Evolutionary conservation across 1,140 invertebrate genomes (phyloP).

Genomic region (Pseudomyrmex concolor): DNA sequence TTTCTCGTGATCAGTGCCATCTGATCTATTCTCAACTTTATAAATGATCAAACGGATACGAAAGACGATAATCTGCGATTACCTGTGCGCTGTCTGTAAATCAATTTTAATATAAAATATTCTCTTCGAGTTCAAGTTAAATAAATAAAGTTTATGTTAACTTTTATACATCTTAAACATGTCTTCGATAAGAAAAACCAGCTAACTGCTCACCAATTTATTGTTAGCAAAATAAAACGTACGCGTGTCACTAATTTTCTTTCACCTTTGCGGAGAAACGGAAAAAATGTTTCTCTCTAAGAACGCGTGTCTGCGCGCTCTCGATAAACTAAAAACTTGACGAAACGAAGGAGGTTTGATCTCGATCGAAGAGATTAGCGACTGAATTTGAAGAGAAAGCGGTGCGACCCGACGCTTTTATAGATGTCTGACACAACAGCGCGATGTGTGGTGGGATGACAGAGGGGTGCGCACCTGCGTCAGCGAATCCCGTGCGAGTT

Average conservation of each 20-base stretch:
- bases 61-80: background rate
- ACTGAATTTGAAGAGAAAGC: constrained; percentile 60
- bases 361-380: constrained; percentile 54
- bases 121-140: background rate
- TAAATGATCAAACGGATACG: background rate
- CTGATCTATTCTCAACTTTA: constrained; percentile 37
- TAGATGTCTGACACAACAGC: constrained; percentile 35
- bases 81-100: constrained; percentile 19
- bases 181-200: too few species aligned
- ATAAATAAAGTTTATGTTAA: too few species aligned
- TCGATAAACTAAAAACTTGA: background rate
- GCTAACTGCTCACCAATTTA: background rate
- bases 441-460: constrained; percentile 54
- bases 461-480: constrained; percentile 65
- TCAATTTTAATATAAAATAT: background rate
- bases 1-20: constrained; percentile 53
- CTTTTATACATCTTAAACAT: too few species aligned
- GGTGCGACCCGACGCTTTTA: constrained; percentile 58
- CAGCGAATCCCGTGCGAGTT: constrained; percentile 3
- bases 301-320: background rate
- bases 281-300: background rate
- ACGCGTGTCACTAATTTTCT: constrained; percentile 16
- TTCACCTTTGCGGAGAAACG: constrained; percentile 24
- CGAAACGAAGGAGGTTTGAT: constrained; percentile 23
- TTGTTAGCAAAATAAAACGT: constrained; percentile 10